phyloP scores from a whole-genome alignment of 2,888 invertebrate genomes.

The Zaprionus bogoriensis region DNA sequence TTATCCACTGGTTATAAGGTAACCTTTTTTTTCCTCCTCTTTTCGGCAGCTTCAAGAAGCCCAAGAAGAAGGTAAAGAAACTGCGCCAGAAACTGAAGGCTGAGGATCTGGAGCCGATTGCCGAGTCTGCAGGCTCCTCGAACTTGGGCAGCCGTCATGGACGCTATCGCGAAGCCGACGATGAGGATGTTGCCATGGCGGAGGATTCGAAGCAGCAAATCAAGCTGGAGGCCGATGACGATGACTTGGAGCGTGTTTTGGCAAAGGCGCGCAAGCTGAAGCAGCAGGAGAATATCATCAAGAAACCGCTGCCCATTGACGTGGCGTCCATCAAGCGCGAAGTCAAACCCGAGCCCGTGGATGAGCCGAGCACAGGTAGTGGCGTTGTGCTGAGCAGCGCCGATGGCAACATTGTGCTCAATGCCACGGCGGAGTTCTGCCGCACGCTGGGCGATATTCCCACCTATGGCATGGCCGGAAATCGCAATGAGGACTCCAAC shows the following conservation, averaged over 20 bases:
- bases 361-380: constrained; percentile 69
- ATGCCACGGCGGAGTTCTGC: constrained; percentile 98
- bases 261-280: constrained; percentile 89
- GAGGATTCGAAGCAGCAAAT: constrained; percentile 83
- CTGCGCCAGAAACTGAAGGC: constrained; percentile 88
- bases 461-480: constrained; percentile 95
- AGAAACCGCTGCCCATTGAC: constrained; percentile 78
- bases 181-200: constrained; percentile 83
- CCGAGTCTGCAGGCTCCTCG: constrained; percentile 64
- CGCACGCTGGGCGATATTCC: constrained; percentile 97
- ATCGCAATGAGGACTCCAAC: constrained; percentile 91
- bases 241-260: constrained; percentile 88
- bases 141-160: constrained; percentile 80
- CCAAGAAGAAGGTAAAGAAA: constrained; percentile 90
- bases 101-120: constrained; percentile 86
- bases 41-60: constrained; percentile 88
- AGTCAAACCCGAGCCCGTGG: constrained; percentile 84
- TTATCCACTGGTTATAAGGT: background rate
- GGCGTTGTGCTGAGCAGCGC: constrained; percentile 51
- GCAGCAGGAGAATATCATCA: constrained; percentile 83
- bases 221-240: constrained; percentile 85
- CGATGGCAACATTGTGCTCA: constrained; percentile 89
- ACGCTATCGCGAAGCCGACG: constrained; percentile 73
- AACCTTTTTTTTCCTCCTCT: background rate
- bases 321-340: constrained; percentile 83